phyloP scores from a whole-genome alignment of 2,113 vertebrate species.

The Dolichotis patagonum region DNA sequence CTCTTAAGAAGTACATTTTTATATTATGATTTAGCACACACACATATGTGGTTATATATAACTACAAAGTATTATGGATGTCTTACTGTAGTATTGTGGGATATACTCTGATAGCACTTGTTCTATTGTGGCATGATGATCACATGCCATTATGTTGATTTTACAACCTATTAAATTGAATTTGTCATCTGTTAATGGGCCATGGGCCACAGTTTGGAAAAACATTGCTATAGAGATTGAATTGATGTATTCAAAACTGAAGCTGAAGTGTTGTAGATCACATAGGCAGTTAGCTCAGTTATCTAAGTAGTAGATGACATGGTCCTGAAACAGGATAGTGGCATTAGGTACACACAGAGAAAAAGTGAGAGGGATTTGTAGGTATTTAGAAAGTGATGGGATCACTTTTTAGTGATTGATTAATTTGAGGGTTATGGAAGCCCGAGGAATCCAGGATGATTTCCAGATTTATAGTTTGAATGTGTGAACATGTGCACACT shows the following conservation, averaged over 20 bases:
- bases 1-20: constrained; percentile 18
- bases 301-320: not conserved
- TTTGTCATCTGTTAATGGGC: not conserved
- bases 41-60: not conserved
- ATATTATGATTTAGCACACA: not conserved
- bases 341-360: not conserved
- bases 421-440: not conserved
- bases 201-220: constrained; percentile 9
- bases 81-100: constrained; percentile 1
- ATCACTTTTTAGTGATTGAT: constrained; percentile 2
- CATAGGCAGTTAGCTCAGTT: not conserved
- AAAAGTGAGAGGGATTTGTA: not conserved
- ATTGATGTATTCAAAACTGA: constrained; percentile 33
- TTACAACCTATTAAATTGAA: constrained; percentile 41
- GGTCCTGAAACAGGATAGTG: not conserved
- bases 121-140: not conserved
- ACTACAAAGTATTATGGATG: constrained; percentile 8
- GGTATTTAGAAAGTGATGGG: constrained; percentile 8
- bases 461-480: constrained; percentile 36
- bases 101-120: not conserved
- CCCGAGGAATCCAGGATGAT: not conserved
- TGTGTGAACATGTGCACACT: not conserved
- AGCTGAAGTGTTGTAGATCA: constrained; percentile 15
- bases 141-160: constrained; percentile 46
- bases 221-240: not conserved